Percentiles rank a stretch among this genome's conserved stretches.
phyloP scores from a whole-genome alignment of 2,888 invertebrate species.

The Dicroscelio sp. region DNA sequence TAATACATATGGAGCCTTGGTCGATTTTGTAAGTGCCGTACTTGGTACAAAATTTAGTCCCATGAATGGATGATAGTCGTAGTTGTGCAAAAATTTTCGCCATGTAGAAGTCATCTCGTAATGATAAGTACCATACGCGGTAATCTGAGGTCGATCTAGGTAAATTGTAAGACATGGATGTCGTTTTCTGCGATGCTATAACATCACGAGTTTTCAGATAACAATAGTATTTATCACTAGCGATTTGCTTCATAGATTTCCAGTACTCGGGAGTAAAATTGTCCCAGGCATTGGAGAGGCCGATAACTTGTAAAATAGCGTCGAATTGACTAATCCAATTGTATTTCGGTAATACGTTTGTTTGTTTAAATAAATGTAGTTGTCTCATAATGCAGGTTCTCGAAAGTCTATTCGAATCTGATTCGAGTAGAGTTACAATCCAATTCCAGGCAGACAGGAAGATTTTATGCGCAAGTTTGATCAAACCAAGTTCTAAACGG shows the following conservation, averaged over 20 bases:
- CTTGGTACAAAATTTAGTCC: background rate
- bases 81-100: slow-evolving; percentile 4
- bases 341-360: background rate
- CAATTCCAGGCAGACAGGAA: background rate
- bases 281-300: background rate
- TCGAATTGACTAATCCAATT: slow-evolving; percentile 9
- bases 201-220: background rate
- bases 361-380: background rate
- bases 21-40: background rate
- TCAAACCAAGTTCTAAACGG: background rate
- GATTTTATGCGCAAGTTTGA: background rate
- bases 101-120: background rate
- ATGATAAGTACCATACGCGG: background rate
- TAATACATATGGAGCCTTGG: background rate
- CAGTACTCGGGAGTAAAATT: background rate
- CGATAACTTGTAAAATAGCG: background rate
- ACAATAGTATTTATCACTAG: background rate
- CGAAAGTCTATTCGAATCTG: background rate
- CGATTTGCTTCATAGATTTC: background rate
- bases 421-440: background rate
- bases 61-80: background rate
- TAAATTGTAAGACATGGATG: background rate
- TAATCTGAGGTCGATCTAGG: background rate
- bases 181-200: background rate
- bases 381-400: background rate